Evolutionary conservation across 2,888 invertebrate species (phyloP), one percentile per base, ranked within the genome.

Genomic region (Myathropa florea): DNA sequence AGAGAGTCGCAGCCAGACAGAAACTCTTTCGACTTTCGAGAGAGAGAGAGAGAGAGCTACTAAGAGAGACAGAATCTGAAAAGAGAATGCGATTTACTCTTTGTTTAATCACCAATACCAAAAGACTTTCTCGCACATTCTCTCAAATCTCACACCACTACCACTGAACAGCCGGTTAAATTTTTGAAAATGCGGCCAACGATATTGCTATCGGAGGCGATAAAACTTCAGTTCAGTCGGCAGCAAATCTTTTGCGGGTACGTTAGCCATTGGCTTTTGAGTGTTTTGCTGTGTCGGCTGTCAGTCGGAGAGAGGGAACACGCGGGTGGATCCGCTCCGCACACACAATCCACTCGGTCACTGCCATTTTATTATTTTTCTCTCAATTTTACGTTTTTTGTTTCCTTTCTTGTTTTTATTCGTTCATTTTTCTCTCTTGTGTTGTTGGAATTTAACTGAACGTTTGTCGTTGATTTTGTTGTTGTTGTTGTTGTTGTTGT

Each of bases 221-320:
- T 81, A 70, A 81, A 81, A 81, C 57, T 68, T 81, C 75, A 81
- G 81, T 68, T 81, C 75, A 81, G 81, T 81, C 63, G 81, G 63
- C 68, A 81, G 75, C 81, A 70, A 81, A 75, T 81, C 81, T 81
- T 55, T 81, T 75, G 75, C 81, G 75, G 68, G 24, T 68, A 81
- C 70, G 81, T 75, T 81, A 75, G 57, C 81, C 18, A n/a, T 18
- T n/a, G 18, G 46, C 18, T 18, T 46, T 46, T 6, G 18, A 46
- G 18, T 46, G 46, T 3, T 18, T n/a, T 55, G 67, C 72, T 65
- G 46, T 23, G 75, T 46, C 33, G 24, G 12, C 46, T 14, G 63
- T 3, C 53, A 10, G 7, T 59, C 57, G 68, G 68, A 39, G 81
- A 81, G 81, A 81, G 81, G 63, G 39, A 75, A 23, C 81, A 81